phyloP scores from a whole-genome alignment of 1,140 invertebrate species.

The Paracyclopina nana region DNA sequence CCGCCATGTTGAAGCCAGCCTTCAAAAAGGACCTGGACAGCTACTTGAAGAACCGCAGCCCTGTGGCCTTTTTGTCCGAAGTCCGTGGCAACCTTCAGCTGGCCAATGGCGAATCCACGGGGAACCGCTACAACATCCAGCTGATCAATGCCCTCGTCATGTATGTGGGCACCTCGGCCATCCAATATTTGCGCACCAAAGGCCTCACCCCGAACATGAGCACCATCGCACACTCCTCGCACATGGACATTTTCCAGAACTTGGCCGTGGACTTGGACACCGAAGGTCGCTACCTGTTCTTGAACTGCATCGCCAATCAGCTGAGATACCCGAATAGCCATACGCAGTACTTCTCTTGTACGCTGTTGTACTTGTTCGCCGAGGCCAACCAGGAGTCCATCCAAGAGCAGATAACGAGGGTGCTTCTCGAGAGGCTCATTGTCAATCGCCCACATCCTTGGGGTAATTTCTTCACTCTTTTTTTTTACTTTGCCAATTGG shows the following conservation, averaged over 20 bases:
- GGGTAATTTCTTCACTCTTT: too few relatives aligned
- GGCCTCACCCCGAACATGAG: conserved; percentile 78
- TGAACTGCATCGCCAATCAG: conserved; percentile 97
- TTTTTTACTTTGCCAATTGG: too few relatives aligned
- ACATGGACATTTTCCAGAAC: conserved; percentile 99
- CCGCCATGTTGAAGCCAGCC: conserved; percentile 58
- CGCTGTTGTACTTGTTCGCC: conserved; percentile 87
- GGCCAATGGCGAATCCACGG: conserved; percentile 30
- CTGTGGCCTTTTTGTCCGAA: conserved; percentile 86
- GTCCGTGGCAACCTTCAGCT: conserved; percentile 51
- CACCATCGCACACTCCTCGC: conserved; percentile 86
- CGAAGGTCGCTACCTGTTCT: conserved; percentile 80
- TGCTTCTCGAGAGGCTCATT: conserved; percentile 84
- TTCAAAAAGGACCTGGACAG: conserved; percentile 90
- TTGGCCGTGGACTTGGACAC: conserved; percentile 90
- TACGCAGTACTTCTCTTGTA: conserved; percentile 97
- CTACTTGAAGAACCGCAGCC: conserved; percentile 79
- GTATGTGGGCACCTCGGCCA: conserved; percentile 92
- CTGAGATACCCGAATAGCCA: conserved; percentile 96
- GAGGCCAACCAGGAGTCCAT: conserved; percentile 93
- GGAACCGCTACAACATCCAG: conserved; percentile 79
- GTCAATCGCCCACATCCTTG: conserved; percentile 97
- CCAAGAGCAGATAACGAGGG: conserved; percentile 60
- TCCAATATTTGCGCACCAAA: conserved; percentile 62
- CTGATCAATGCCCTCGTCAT: conserved; percentile 91